Conservation (phyloP, 1,140 invertebrate species). For the Andricus grossulariae region DNA sequence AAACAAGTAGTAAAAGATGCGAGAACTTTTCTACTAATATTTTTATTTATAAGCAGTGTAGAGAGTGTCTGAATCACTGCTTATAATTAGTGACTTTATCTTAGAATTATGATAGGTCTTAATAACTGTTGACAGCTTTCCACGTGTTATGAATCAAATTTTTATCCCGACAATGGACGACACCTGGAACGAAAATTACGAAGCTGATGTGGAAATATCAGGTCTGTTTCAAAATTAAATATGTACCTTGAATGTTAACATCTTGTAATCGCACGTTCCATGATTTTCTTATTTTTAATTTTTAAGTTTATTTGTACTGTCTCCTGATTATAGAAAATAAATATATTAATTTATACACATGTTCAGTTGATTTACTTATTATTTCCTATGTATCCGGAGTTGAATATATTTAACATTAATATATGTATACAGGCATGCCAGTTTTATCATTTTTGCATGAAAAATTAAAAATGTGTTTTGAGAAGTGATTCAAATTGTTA, state of each 20-base stretch:
- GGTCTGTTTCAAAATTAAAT: constrained; percentile 19
- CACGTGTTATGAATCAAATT: neutral
- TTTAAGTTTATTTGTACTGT: too few species aligned
- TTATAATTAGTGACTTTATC: neutral
- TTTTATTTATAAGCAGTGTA: constrained; percentile 4
- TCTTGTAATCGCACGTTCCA: neutral
- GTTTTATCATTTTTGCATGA: too few species aligned
- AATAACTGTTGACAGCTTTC: neutral
- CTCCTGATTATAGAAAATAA: too few species aligned
- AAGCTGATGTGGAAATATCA: constrained; percentile 9
- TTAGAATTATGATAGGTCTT: neutral
- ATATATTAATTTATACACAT: too few species aligned
- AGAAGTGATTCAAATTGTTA: too few species aligned
- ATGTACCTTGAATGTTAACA: neutral
- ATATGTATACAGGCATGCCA: too few species aligned
- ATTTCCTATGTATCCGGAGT: too few species aligned
- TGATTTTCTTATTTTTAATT: too few species aligned
- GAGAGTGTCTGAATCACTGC: neutral
- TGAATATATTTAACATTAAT: too few species aligned
- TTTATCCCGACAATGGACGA: constrained; percentile 31
- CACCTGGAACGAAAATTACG: constrained; percentile 24
- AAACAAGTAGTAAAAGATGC: constrained; percentile 6
- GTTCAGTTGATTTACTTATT: too few species aligned
- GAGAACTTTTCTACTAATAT: neutral
- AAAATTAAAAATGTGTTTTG: too few species aligned